phyloP scores from a whole-genome alignment of 2,113 vertebrate species.

The Todiramphus saurophagus region DNA sequence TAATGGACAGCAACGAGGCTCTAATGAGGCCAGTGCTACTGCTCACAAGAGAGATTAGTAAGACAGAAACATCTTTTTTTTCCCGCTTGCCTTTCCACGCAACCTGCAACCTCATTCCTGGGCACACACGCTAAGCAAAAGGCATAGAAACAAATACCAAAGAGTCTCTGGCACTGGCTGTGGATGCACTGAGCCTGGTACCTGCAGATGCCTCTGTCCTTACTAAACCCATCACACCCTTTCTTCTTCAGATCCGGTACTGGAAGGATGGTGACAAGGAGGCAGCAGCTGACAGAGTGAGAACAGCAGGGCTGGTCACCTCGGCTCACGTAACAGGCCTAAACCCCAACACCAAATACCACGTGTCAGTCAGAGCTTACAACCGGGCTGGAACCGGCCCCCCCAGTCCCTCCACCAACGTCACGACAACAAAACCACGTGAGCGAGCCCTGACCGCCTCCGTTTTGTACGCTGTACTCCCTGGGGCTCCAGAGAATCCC shows the following conservation, averaged over 20 bases:
- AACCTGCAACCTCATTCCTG: neutral
- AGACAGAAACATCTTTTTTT: neutral
- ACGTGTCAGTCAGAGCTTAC: constrained; percentile 89
- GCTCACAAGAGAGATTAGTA: neutral
- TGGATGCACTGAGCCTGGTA: neutral
- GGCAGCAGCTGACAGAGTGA: constrained; percentile 90
- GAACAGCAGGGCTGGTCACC: constrained; percentile 86
- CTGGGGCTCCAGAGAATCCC: neutral
- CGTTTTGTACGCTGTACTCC: accelerated
- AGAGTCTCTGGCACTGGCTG: neutral
- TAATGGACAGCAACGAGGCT: neutral
- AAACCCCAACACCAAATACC: constrained; percentile 89
- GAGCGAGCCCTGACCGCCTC: constrained; percentile 39
- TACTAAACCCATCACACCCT: neutral
- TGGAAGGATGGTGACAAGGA: constrained; percentile 93
- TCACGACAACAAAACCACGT: constrained; percentile 92
- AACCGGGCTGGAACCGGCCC: constrained; percentile 94
- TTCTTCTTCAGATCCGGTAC: constrained; percentile 85
- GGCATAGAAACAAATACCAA: accelerated
- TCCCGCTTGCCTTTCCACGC: neutral
- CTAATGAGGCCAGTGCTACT: neutral
- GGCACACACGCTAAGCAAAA: neutral
- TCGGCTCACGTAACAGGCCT: constrained; percentile 84
- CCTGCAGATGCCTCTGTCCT: neutral
- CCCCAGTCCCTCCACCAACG: constrained; percentile 81